Base-by-base conservation (phyloP, 2,113 vertebrate genomes). In the Malurus alboscapulatus region DNA sequence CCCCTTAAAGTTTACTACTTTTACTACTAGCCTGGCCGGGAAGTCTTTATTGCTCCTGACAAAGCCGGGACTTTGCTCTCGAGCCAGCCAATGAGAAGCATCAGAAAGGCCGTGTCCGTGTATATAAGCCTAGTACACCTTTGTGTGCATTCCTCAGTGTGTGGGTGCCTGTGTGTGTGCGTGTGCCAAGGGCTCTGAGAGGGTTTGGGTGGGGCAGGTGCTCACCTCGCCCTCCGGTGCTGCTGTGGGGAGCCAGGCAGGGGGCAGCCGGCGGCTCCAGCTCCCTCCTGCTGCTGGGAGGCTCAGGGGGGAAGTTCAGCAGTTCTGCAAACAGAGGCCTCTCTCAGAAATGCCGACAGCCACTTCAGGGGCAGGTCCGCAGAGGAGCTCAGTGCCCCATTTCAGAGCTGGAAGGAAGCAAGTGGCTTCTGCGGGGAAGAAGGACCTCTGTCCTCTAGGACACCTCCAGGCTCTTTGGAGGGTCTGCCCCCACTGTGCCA, bases 1-100 rank as follows among this genome's bases (percentile, higher is more conserved):
- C 67, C 50, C 72, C 79, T 93, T 83, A 21, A 89, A 87, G 81
- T 95, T 96, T 94, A 91, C 71, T 93, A 30, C 95, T 92, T 93
- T 87, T 93, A 92, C 81, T 92, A 51, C 75, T 26, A 38, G 59
- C 40, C 88, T 80, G 50, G 87, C 89, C 91, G 84, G 86, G 76
- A 67, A 94, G 80, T 42, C 63, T 83, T 96, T 94, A 89, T 76
- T 79, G 66, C 82, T 87, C 44, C 71, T 2, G 16, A 18, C 17
- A 14, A 82, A 85, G 62, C 34, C 0, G 0, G 38, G 71, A 77
- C 69, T 91, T 93, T 82, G 71, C 81, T 92, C 81, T 69, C 5
- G 27, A 85, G 78, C 78, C 73, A 93, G 74, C 69, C 40, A 84
- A 75, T 1, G 8, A 57, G 92, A 73, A 73, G 81, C 27, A 24